Percentiles rank a stretch among this genome's conserved stretches.
These are phyloP conservation scores for Agrotis ipsilon DNA, from an alignment of 2,888 invertebrate species.

Conservation along the genomic window DNA sequence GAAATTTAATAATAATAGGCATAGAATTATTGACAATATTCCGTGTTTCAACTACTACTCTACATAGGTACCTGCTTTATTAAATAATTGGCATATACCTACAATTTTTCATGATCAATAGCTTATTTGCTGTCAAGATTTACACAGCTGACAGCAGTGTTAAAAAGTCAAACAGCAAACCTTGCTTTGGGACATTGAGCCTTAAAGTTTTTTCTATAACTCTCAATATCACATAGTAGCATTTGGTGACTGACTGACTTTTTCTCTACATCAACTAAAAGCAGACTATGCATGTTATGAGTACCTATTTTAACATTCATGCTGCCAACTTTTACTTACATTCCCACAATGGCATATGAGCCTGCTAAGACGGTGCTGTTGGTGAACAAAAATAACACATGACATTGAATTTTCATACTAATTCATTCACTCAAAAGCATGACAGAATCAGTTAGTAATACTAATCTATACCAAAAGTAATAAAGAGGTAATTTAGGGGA, in stretches of 20 bases:
- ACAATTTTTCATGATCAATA: not conserved
- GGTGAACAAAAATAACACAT: conserved; percentile 3
- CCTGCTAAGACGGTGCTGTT: not conserved
- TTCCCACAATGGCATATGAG: not conserved
- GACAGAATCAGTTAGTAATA: not conserved
- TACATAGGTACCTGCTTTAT: not conserved
- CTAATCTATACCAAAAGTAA: too few relatives aligned
- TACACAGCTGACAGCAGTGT: not conserved
- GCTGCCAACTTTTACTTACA: conserved; percentile 9
- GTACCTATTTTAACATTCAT: not conserved
- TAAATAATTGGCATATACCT: not conserved
- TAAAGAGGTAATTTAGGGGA: too few relatives aligned
- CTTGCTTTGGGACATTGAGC: too few relatives aligned
- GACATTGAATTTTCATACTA: not conserved
- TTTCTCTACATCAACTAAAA: not conserved
- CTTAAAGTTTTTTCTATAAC: too few relatives aligned
- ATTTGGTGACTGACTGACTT: too few relatives aligned
- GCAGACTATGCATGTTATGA: not conserved
- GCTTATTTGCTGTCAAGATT: not conserved
- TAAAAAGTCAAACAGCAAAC: not conserved
- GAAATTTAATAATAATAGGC: not conserved
- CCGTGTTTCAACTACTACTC: not conserved
- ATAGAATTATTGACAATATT: too few relatives aligned
- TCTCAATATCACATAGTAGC: too few relatives aligned
- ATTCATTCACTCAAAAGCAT: conserved; percentile 1